Evolutionary conservation across 1,140 invertebrate genomes (phyloP).

Genomic region (Drosophila pachea): DNA sequence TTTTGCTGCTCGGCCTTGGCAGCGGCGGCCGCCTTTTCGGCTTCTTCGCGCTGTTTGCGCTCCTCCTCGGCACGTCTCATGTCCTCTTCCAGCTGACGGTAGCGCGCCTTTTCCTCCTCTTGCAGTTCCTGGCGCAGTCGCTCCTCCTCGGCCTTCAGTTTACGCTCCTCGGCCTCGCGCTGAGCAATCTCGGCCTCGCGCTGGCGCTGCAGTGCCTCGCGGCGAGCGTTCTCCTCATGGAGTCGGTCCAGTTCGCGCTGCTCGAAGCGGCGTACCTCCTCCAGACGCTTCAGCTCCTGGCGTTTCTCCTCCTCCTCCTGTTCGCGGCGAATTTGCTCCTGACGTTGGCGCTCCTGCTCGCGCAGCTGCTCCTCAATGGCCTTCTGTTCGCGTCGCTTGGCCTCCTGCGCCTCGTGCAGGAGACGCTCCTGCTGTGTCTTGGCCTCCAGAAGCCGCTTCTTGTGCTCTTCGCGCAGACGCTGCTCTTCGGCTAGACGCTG

Average conservation of each 20-base stretch:
- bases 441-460: conserved; percentile 48
- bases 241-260: conserved; percentile 59
- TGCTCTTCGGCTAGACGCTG: conserved; percentile 56
- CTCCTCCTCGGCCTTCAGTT: conserved; percentile 61
- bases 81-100: conserved; percentile 49
- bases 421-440: conserved; percentile 62
- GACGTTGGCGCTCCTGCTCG: conserved; percentile 60
- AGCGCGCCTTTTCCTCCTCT: conserved; percentile 55
- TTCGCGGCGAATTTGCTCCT: conserved; percentile 55
- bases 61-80: conserved; percentile 52
- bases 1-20: conserved; percentile 46
- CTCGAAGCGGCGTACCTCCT: conserved; percentile 61
- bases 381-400: conserved; percentile 58
- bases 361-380: conserved; percentile 49
- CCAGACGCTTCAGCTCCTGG: conserved; percentile 47
- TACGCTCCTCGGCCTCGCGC: conserved; percentile 49
- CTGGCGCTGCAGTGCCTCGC: conserved; percentile 51
- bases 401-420: conserved; percentile 64
- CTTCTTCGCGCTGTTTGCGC: conserved; percentile 51
- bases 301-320: conserved; percentile 71
- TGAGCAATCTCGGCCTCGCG: conserved; percentile 57
- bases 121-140: conserved; percentile 48
- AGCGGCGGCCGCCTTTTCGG: conserved; percentile 42
- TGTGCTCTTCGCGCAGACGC: conserved; percentile 57
- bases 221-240: conserved; percentile 59